Percentiles rank a stretch among this genome's conserved stretches.
These are phyloP conservation scores for Lamproptera curius DNA, from an alignment of 2,888 invertebrate species.

Conservation along the genomic window DNA sequence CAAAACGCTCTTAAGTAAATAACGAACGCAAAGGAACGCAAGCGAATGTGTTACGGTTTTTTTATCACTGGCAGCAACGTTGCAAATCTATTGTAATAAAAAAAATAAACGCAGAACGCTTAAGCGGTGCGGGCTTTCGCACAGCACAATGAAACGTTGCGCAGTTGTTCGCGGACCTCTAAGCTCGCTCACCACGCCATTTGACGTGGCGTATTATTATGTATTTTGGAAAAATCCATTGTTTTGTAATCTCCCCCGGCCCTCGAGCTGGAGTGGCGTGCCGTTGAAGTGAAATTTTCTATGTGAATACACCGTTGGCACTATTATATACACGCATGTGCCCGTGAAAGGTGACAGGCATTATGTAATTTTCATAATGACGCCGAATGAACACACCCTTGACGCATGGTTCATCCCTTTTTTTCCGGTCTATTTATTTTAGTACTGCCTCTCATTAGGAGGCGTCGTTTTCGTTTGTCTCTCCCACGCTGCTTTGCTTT, in stretches of 20 bases:
- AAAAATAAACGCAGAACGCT: not conserved
- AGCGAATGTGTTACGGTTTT: too few relatives aligned
- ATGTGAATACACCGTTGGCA: slow-evolving; percentile 43
- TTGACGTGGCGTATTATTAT: slow-evolving; percentile 74
- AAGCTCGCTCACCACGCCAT: slow-evolving; percentile 58
- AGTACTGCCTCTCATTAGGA: slow-evolving; percentile 15
- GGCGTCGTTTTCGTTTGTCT: not conserved
- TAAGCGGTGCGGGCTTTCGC: not conserved
- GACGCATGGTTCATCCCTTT: slow-evolving; percentile 23
- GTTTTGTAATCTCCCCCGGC: slow-evolving; percentile 72
- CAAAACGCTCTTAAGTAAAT: too few relatives aligned
- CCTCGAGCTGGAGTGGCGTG: slow-evolving; percentile 52
- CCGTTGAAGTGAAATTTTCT: slow-evolving; percentile 52
- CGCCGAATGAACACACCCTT: slow-evolving; percentile 35
- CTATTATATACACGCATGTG: slow-evolving; percentile 42
- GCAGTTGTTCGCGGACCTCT: slow-evolving; percentile 44
- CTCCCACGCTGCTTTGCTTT: not conserved
- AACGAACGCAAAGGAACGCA: too few relatives aligned
- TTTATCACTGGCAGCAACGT: too few relatives aligned
- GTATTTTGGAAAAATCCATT: slow-evolving; percentile 75
- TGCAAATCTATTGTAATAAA: too few relatives aligned
- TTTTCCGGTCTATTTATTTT: slow-evolving; percentile 26
- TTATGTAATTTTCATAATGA: slow-evolving; percentile 57
- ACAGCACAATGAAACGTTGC: slow-evolving; percentile 1
- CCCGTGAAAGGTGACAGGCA: slow-evolving; percentile 51